Percentiles rank a stretch among this genome's conserved stretches.
Conservation (phyloP, 1,140 invertebrate genomes). For the Trypoxylus dichotomus region DNA sequence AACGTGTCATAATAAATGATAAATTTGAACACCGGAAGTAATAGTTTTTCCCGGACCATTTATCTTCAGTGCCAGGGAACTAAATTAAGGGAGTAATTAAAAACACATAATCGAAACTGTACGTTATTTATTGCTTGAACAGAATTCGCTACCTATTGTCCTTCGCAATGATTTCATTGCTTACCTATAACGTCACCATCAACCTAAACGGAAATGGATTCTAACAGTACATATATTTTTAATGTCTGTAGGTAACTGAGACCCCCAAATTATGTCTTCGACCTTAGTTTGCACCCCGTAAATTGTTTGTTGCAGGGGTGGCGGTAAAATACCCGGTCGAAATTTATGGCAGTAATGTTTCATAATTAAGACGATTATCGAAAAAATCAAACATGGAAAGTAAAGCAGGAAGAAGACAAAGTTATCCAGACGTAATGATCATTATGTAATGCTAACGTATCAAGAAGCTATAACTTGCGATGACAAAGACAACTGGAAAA, state of each 20-base stretch:
- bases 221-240: slow-evolving; percentile 28
- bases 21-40: not conserved
- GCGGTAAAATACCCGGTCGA: not conserved
- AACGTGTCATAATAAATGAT: not conserved
- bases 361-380: not conserved
- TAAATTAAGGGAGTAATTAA: slow-evolving; percentile 22
- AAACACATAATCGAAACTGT: slow-evolving; percentile 3
- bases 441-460: too few relatives aligned
- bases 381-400: too few relatives aligned
- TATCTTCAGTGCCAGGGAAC: not conserved
- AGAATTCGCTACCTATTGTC: not conserved
- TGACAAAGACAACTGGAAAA: too few relatives aligned
- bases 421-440: too few relatives aligned
- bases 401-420: too few relatives aligned
- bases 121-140: not conserved
- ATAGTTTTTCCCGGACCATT: not conserved
- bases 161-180: not conserved
- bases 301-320: not conserved
- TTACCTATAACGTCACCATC: not conserved
- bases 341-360: not conserved
- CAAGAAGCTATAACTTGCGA: too few relatives aligned
- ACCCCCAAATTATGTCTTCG: slow-evolving; percentile 31
- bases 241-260: slow-evolving; percentile 26
- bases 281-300: slow-evolving; percentile 27
- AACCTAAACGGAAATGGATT: not conserved